These are phyloP conservation scores for Nestor notabilis DNA, from an alignment of 2,113 vertebrate genomes.

Conservation along the genomic window DNA sequence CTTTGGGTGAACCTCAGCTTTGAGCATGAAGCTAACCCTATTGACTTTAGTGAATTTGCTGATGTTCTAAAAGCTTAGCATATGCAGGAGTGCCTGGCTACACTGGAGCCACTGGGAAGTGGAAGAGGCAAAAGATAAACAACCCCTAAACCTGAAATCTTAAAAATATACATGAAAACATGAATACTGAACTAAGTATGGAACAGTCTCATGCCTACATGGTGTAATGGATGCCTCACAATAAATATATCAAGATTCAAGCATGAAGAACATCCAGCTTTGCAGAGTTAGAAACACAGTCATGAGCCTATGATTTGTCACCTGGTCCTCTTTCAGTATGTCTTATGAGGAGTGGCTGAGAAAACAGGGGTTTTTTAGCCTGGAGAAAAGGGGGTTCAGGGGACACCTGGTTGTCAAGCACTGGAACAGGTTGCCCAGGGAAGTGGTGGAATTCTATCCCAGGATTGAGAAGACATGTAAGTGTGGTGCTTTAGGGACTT, in stretches of 20 bases:
- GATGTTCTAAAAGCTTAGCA: background rate
- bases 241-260: background rate
- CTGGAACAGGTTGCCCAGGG: background rate
- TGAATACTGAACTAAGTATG: background rate
- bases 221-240: background rate
- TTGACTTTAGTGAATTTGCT: background rate
- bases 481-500: background rate
- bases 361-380: rapidly evolving
- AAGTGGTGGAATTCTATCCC: background rate
- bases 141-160: background rate
- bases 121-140: background rate
- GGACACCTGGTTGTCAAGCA: background rate
- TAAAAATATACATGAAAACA: background rate
- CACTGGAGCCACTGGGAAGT: background rate
- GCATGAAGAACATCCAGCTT: background rate
- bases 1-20: background rate
- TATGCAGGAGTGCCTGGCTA: background rate
- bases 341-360: background rate
- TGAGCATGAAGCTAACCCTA: background rate
- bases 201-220: background rate
- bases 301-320: background rate
- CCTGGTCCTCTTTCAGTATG: background rate
- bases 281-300: background rate
- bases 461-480: background rate
- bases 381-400: background rate